Base-by-base conservation (phyloP, 2,888 invertebrate species). In the Drosophila mimetica region DNA sequence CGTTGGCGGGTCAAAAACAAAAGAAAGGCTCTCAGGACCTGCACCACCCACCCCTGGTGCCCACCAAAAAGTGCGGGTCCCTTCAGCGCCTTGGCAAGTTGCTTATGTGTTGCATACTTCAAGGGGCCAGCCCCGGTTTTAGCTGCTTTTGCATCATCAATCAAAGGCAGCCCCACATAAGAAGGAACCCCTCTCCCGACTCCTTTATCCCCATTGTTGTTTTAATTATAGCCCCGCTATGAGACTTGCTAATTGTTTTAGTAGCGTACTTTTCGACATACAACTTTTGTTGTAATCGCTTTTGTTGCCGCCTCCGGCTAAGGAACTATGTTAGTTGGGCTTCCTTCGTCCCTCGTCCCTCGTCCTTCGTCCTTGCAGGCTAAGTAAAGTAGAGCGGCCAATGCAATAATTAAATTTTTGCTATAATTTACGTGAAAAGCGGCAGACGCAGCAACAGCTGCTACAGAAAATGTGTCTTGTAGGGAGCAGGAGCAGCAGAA, bases 241-340 rank as follows among this genome's bases (percentile, higher is more conserved):
- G 52, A 44, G 75, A 77, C 52, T 74, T 76, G 86, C 83, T 82
- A 82, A 82, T 82, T 82, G 82, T 82, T 83, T 83, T 88, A 83
- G 89, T 87, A 88, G 74, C 83, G 75, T 88, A 86, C 87, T 81
- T 86, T 86, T 66, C 51, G 77, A 60, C 66, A 65, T 36, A 76
- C 53, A 55, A 53, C 67, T 60, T 55, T 63, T 42, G 53, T 53
- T 52, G 58, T 42, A 25, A 42, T 39, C 53, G 54, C n/a, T 13
- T 37, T 18, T 50, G 30, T 46, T 42, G 52, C 41, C 22, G 52
- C 34, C 50, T 37, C 11, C 30, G 34, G 52, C 46, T 37, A 48
- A 52, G 53, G 66, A 86, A 82, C 77, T 86, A 69, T 82, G 86
- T 79, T 88, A 83, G 70, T 67, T 73, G 67, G 74, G 53, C 67